Evolutionary conservation across 2,888 invertebrate species (phyloP).

Genomic region (Lampropteryx suffumata): DNA sequence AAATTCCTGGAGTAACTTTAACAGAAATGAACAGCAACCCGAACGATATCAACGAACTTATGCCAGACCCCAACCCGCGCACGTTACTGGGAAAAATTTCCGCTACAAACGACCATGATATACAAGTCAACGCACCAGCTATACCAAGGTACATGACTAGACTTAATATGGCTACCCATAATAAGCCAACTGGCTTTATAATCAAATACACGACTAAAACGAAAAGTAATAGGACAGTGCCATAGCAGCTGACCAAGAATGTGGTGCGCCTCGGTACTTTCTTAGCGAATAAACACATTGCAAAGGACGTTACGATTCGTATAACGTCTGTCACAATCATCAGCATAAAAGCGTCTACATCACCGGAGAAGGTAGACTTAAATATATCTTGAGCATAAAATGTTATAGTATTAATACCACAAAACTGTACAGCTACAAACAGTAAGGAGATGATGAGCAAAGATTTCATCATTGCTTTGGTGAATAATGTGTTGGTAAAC

Average conservation of each 20-base stretch:
- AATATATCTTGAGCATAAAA: constrained; percentile 56
- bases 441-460: constrained; percentile 37
- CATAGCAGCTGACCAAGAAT: constrained; percentile 41
- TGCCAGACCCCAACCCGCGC: constrained; percentile 55
- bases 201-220: constrained; percentile 42
- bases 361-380: constrained; percentile 45
- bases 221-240: constrained; percentile 37
- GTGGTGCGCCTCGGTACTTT: constrained; percentile 44
- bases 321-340: constrained; percentile 52
- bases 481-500: constrained; percentile 37
- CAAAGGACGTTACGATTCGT: constrained; percentile 35
- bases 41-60: constrained; percentile 48
- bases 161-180: constrained; percentile 45
- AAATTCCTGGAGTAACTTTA: constrained; percentile 50
- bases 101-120: constrained; percentile 54
- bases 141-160: constrained; percentile 45
- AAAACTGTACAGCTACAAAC: constrained; percentile 47
- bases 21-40: constrained; percentile 50
- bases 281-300: constrained; percentile 44
- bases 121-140: constrained; percentile 42
- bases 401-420: constrained; percentile 51
- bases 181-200: constrained; percentile 36
- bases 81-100: constrained; percentile 56
- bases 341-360: constrained; percentile 46
- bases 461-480: constrained; percentile 47